phyloP scores from a whole-genome alignment of 2,888 invertebrate genomes.

The Norana najaformis region DNA sequence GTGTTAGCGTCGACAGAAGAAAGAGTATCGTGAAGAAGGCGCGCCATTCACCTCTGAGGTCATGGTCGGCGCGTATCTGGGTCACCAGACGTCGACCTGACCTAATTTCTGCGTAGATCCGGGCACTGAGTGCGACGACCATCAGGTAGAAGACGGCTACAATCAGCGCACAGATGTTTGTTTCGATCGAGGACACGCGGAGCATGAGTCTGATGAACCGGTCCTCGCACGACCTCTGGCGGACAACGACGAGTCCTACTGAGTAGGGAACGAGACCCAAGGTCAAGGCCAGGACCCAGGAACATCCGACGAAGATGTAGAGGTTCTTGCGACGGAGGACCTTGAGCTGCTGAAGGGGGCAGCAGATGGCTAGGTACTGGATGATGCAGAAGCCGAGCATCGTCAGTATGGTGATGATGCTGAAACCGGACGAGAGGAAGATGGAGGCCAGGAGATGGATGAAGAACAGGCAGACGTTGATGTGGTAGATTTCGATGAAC shows the following conservation, averaged over 20 bases:
- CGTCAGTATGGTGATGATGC: slow-evolving; percentile 38
- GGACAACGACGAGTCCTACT: slow-evolving; percentile 32
- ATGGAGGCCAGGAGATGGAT: slow-evolving; percentile 38
- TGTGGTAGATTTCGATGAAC: not conserved
- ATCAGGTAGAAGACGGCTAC: slow-evolving; percentile 33
- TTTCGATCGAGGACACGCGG: slow-evolving; percentile 33
- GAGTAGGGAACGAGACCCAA: slow-evolving; percentile 30
- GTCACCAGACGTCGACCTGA: not conserved
- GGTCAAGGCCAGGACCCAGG: slow-evolving; percentile 37
- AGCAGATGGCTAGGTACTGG: slow-evolving; percentile 44
- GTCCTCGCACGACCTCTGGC: slow-evolving; percentile 28
- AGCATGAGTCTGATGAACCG: slow-evolving; percentile 30
- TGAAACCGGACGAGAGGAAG: slow-evolving; percentile 37
- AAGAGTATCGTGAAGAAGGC: slow-evolving; percentile 40
- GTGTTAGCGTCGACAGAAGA: slow-evolving; percentile 35
- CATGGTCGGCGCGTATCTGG: slow-evolving; percentile 17
- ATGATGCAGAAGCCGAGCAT: slow-evolving; percentile 42
- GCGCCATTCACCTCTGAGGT: slow-evolving; percentile 19
- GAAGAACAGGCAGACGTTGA: slow-evolving; percentile 35
- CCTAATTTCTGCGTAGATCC: slow-evolving; percentile 25
- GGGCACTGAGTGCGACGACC: not conserved
- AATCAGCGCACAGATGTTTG: slow-evolving; percentile 26
- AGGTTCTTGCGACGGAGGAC: slow-evolving; percentile 36
- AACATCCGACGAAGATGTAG: slow-evolving; percentile 28
- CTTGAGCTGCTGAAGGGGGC: slow-evolving; percentile 38